Percentiles rank a stretch among this genome's conserved stretches.
These are phyloP conservation scores for Pocillopora verrucosa DNA, from an alignment of 64 coral and sea anemone genomes.

Conservation along the genomic window DNA sequence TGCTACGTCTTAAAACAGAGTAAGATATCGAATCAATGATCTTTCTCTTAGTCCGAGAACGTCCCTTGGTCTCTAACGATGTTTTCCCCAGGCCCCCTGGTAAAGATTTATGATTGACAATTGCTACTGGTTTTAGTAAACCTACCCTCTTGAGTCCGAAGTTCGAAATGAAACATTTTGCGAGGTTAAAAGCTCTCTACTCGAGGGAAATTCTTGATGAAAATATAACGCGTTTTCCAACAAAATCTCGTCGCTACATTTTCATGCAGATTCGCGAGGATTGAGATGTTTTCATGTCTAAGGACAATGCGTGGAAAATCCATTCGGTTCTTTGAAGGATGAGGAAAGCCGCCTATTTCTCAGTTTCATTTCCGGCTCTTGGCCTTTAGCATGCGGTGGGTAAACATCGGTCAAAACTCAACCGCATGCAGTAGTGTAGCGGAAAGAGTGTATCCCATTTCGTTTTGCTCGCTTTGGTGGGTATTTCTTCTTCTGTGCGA, in stretches of 20 bases:
- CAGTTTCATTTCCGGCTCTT: neutral
- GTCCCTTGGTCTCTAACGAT: neutral
- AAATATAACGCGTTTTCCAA: neutral
- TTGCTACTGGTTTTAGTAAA: neutral
- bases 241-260: neutral
- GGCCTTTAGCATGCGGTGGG: neutral
- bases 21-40: neutral
- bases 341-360: neutral
- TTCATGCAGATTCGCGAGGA: neutral
- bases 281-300: neutral
- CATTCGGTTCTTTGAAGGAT: neutral
- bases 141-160: neutral
- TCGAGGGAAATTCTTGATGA: neutral
- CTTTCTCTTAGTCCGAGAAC: neutral
- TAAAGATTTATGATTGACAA: neutral
- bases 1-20: too few species aligned
- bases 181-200: neutral
- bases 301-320: neutral
- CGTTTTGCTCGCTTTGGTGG: neutral
- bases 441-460: conserved; percentile 1
- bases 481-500: neutral
- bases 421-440: neutral
- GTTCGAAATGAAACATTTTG: neutral
- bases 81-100: neutral
- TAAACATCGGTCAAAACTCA: neutral